Conservation (phyloP, 2,113 vertebrate genomes). For the Toxostoma redivivum region DNA sequence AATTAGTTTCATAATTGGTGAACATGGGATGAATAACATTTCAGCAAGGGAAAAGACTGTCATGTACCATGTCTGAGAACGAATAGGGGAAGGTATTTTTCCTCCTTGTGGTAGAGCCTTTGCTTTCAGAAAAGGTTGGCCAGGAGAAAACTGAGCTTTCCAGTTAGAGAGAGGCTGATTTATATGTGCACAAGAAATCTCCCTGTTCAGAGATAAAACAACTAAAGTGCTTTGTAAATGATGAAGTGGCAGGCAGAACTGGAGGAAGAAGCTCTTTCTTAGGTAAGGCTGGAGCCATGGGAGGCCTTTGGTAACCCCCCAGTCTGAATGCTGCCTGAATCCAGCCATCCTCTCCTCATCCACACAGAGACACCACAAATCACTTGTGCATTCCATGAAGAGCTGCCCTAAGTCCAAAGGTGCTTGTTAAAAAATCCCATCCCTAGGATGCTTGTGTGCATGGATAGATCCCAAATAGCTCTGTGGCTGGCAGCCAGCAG, state of each 20-base stretch:
- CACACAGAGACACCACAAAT: not conserved
- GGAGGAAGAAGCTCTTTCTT: not conserved
- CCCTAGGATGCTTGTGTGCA: not conserved
- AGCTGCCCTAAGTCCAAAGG: not conserved
- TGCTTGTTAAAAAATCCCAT: not conserved
- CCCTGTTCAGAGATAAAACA: not conserved
- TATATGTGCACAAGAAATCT: not conserved
- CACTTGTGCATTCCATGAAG: not conserved
- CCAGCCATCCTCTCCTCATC: not conserved
- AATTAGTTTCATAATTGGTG: conserved; percentile 7
- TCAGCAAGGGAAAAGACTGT: not conserved
- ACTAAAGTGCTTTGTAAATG: not conserved
- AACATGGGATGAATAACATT: not conserved
- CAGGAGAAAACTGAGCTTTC: not conserved
- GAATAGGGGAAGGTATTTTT: not conserved
- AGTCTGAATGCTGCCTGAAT: not conserved
- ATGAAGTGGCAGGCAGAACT: not conserved
- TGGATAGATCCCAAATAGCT: not conserved
- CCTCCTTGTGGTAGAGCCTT: not conserved
- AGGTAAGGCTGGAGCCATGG: not conserved
- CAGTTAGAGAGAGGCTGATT: not conserved
- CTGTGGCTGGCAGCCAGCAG: not conserved
- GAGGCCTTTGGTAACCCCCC: not conserved
- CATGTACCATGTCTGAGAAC: not conserved
- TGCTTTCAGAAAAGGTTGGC: not conserved